These are phyloP conservation scores for Odontomachus brunneus DNA, from an alignment of 1,140 invertebrate genomes.

Conservation along the genomic window DNA sequence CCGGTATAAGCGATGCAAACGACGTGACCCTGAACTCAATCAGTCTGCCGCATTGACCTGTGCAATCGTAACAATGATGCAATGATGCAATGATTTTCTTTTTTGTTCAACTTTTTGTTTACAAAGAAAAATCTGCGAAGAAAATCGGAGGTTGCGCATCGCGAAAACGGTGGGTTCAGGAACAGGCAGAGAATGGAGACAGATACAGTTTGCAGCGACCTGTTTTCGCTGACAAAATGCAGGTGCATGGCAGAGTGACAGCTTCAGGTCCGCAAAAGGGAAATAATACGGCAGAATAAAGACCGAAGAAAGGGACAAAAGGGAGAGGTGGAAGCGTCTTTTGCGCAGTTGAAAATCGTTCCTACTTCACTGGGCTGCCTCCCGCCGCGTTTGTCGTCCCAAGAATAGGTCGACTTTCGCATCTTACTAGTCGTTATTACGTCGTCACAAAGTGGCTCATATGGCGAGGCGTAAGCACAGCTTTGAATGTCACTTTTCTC, in stretches of 20 bases:
- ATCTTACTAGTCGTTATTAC: not conserved
- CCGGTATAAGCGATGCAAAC: no score
- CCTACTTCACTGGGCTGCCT: not conserved
- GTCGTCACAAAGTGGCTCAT: constrained; percentile 1
- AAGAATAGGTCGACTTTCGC: not conserved
- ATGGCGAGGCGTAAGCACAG: not conserved
- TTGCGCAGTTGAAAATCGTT: constrained; percentile 64
- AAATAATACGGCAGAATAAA: constrained; percentile 67
- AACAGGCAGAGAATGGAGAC: no score
- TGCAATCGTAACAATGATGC: no score
- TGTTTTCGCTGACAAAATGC: constrained; percentile 73
- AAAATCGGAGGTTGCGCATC: no score
- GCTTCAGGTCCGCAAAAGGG: constrained; percentile 66
- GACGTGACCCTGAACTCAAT: no score
- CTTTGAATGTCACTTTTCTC: not conserved
- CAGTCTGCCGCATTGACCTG: no score
- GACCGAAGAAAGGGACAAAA: constrained; percentile 66
- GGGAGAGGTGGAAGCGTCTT: constrained; percentile 48
- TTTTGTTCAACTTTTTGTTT: no score
- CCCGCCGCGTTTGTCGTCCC: not conserved
- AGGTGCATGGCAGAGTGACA: constrained; percentile 78
- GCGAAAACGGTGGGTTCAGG: no score
- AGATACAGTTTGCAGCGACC: constrained; percentile 80
- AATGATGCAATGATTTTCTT: no score
- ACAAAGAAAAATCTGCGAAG: no score